These are phyloP conservation scores for Ethmia dodecea DNA, from an alignment of 2,888 invertebrate species.

Conservation along the genomic window DNA sequence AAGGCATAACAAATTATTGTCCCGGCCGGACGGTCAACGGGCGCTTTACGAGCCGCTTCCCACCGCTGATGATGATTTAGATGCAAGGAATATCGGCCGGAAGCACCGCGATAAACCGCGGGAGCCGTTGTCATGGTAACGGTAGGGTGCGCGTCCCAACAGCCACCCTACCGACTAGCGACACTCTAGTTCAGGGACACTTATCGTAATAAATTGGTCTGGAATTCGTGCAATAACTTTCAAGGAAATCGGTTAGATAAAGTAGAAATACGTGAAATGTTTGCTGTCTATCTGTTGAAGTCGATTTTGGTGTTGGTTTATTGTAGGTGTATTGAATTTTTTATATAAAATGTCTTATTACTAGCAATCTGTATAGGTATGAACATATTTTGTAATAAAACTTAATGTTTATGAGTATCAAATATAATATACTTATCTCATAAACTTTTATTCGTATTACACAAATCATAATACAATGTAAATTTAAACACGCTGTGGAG, in stretches of 20 bases:
- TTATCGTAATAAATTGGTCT: constrained; percentile 74
- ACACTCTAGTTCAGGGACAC: constrained; percentile 65
- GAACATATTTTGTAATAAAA: too few species aligned
- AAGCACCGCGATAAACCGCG: constrained; percentile 54
- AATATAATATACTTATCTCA: too few species aligned
- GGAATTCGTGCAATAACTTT: constrained; percentile 63
- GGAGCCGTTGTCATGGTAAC: constrained; percentile 56
- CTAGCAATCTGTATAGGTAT: too few species aligned
- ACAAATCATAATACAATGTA: constrained; percentile 29
- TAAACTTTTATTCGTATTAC: too few species aligned
- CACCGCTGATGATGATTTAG: constrained; percentile 73
- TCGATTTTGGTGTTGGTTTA: too few species aligned
- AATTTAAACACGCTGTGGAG: constrained; percentile 55
- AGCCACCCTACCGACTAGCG: constrained; percentile 45
- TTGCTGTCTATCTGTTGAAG: too few species aligned
- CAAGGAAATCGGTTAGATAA: constrained; percentile 41
- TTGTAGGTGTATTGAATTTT: too few species aligned
- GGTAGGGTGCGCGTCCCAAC: constrained; percentile 19
- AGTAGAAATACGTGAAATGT: too few species aligned
- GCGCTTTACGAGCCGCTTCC: constrained; percentile 65
- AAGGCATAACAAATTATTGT: constrained; percentile 47
- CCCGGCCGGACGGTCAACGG: constrained; percentile 53
- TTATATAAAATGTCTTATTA: too few species aligned
- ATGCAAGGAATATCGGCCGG: constrained; percentile 66
- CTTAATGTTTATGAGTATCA: too few species aligned